Conservation (phyloP, 2,113 vertebrate species). For the Plectropomus leopardus region DNA sequence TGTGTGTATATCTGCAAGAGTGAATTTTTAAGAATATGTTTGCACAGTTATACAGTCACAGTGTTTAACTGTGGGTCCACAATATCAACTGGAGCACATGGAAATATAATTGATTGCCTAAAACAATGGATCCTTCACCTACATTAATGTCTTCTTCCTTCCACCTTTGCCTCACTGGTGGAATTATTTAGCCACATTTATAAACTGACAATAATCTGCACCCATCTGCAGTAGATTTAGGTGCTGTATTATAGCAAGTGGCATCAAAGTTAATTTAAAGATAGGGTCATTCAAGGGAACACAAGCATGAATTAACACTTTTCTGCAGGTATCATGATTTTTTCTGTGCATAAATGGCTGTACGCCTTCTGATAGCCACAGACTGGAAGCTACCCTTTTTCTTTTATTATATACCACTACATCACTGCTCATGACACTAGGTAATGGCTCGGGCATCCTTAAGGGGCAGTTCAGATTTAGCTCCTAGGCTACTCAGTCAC, state of each 20-base stretch:
- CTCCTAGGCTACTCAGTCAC: conserved; percentile 48
- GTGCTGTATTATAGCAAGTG: conserved; percentile 6
- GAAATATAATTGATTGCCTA: background rate
- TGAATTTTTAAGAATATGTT: background rate
- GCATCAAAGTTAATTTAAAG: conserved; percentile 5
- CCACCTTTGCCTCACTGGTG: background rate
- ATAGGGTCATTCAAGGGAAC: conserved; percentile 48
- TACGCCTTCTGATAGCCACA: conserved; percentile 22
- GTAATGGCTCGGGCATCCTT: conserved; percentile 62
- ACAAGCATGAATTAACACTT: conserved; percentile 35
- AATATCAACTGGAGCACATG: background rate
- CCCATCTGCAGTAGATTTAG: background rate
- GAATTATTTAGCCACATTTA: too few species aligned
- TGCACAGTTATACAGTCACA: background rate
- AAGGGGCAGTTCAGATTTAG: conserved; percentile 55
- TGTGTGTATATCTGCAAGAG: background rate
- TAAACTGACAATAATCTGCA: too few species aligned
- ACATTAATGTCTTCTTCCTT: background rate
- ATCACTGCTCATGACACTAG: conserved; percentile 57
- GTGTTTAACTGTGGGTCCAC: background rate
- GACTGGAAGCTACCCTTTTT: conserved; percentile 45
- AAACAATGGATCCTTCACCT: background rate
- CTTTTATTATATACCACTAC: conserved; percentile 39
- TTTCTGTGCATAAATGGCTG: conserved; percentile 11
- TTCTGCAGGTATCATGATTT: conserved; percentile 24